Evolutionary conservation across 2,888 invertebrate genomes (phyloP).

Genomic region (Branchipolynoe longqiensis): DNA sequence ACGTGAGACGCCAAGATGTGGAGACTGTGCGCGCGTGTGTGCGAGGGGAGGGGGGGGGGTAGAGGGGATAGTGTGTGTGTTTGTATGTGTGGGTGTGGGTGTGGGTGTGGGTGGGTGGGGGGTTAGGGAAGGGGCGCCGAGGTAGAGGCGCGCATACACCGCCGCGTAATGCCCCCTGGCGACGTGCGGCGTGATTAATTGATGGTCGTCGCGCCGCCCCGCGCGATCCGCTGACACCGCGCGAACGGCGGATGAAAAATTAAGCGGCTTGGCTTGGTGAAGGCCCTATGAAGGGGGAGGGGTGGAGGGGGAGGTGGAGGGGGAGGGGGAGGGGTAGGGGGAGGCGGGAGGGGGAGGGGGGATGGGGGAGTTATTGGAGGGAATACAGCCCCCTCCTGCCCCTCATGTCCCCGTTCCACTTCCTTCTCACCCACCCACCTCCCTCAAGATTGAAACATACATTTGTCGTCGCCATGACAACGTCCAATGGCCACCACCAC

Average conservation of each 20-base stretch:
- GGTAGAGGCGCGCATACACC: not conserved
- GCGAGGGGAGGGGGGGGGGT: not conserved
- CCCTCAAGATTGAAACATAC: conserved; percentile 50
- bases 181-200: conserved; percentile 31
- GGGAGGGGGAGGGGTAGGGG: no score
- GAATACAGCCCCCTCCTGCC: no score
- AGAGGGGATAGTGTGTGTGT: not conserved
- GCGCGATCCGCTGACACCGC: conserved; percentile 21
- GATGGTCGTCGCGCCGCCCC: conserved; percentile 12
- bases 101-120: not conserved
- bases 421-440: no score
- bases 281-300: not conserved
- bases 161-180: not conserved
- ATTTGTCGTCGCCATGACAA: conserved; percentile 50
- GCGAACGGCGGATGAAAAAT: conserved; percentile 43
- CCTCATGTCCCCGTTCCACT: no score
- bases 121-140: not conserved
- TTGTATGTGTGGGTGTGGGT: not conserved
- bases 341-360: no score
- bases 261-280: not conserved
- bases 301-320: no score
- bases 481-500: not conserved
- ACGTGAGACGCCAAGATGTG: no score
- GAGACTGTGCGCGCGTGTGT: no score
- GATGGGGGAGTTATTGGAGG: no score